Percentiles rank a stretch among this genome's conserved stretches.
Conservation (phyloP, 1,140 invertebrate species). For the Drosophila punjabiensis region DNA sequence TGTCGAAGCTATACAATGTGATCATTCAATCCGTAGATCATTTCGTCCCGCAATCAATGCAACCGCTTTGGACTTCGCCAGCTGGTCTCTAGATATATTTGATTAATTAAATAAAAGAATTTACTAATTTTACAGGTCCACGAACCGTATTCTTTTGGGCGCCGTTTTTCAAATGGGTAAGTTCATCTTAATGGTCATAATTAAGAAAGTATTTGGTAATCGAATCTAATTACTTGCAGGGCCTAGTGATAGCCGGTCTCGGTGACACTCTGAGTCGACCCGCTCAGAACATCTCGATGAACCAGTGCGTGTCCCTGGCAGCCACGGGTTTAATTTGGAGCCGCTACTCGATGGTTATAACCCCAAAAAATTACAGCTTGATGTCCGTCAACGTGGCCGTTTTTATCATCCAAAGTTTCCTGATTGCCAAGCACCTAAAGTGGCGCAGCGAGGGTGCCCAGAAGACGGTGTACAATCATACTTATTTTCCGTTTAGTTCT, state of each 20-base stretch:
- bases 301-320: conserved; percentile 45
- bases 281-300: conserved; percentile 48
- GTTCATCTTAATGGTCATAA: neutral
- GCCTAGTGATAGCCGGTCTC: conserved; percentile 56
- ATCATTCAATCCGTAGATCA: conserved; percentile 34
- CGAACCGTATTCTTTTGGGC: conserved; percentile 70
- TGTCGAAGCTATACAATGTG: conserved; percentile 53
- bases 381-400: conserved; percentile 58
- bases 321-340: conserved; percentile 59
- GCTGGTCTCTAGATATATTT: conserved; percentile 22
- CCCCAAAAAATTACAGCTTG: conserved; percentile 64
- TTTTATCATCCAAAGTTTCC: conserved; percentile 41
- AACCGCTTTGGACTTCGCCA: conserved; percentile 62
- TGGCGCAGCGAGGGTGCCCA: conserved; percentile 36
- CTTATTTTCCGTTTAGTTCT: neutral
- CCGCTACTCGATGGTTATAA: conserved; percentile 64
- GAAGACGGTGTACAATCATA: conserved; percentile 21
- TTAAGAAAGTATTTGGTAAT: no score
- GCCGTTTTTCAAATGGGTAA: conserved; percentile 63
- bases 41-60: conserved; percentile 34
- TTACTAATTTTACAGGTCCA: conserved; percentile 35
- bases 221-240: conserved; percentile 10
- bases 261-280: conserved; percentile 56
- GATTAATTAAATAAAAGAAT: neutral
- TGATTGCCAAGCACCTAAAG: conserved; percentile 43